phyloP scores from a whole-genome alignment of 2,113 vertebrate genomes.

The Meles meles region DNA sequence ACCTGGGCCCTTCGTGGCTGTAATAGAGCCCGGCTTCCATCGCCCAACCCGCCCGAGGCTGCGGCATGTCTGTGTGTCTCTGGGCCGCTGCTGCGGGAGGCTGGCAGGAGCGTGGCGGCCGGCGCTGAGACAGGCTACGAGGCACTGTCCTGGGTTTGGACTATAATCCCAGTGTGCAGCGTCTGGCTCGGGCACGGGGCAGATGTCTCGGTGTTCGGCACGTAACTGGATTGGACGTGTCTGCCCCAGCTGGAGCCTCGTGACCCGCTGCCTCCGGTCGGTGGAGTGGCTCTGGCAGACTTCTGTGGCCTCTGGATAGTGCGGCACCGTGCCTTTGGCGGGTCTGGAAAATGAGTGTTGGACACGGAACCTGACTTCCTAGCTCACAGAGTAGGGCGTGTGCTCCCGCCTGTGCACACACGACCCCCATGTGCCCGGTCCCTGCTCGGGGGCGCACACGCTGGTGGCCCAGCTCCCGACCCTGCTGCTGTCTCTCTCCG shows the following conservation, averaged over 20 bases:
- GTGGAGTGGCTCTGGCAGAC: background rate
- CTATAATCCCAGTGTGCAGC: background rate
- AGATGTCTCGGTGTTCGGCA: constrained; percentile 60
- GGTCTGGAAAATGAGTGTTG: too few species aligned
- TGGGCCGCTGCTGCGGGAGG: too few species aligned
- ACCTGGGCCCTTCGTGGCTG: rapidly evolving
- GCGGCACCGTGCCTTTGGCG: background rate
- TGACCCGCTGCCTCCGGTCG: background rate
- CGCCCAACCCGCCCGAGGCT: too few species aligned
- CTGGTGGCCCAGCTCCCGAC: too few species aligned
- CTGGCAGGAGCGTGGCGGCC: background rate
- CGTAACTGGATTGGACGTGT: constrained; percentile 49
- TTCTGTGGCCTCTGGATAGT: background rate
- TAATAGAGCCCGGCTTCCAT: rapidly evolving
- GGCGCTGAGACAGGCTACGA: background rate
- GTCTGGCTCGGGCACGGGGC: background rate
- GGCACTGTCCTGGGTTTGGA: background rate
- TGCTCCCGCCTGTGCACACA: background rate
- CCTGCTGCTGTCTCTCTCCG: background rate
- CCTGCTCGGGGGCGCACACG: too few species aligned
- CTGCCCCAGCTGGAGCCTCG: background rate
- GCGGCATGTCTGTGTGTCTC: rapidly evolving
- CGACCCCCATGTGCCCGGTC: too few species aligned
- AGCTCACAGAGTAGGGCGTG: constrained; percentile 2
- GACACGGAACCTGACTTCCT: background rate